These are phyloP conservation scores for Heterotilapia buettikoferi DNA, from an alignment of 2,113 vertebrate species.

Conservation along the genomic window DNA sequence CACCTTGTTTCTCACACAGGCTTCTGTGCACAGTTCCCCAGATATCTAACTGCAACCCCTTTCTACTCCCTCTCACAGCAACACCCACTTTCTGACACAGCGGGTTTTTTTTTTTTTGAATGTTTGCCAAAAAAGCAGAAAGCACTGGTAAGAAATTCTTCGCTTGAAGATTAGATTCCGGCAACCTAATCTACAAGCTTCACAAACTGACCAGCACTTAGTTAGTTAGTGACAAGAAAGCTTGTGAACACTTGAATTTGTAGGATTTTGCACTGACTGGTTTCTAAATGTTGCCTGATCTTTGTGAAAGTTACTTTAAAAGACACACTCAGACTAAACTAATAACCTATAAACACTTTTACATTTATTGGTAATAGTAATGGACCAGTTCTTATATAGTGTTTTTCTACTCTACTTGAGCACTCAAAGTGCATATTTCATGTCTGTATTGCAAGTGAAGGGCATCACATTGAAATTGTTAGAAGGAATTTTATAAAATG, in stretches of 20 bases:
- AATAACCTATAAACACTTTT: background rate
- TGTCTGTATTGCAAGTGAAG: background rate
- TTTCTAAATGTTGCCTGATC: background rate
- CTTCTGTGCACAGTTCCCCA: background rate
- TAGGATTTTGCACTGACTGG: background rate
- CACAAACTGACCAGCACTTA: background rate
- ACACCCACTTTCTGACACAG: background rate
- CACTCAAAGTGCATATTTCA: background rate
- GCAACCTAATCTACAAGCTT: background rate
- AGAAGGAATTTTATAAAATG: background rate
- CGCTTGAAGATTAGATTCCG: slow-evolving; percentile 11
- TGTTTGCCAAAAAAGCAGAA: slow-evolving; percentile 42
- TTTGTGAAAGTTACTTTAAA: background rate
- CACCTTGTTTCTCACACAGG: background rate
- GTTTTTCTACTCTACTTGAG: background rate
- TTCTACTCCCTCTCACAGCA: background rate
- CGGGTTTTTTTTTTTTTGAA: background rate
- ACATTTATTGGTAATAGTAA: background rate
- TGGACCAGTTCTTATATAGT: background rate
- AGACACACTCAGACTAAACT: background rate
- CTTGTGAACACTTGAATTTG: background rate
- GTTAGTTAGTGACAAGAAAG: background rate
- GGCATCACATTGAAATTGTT: background rate
- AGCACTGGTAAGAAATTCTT: background rate
- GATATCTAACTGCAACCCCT: background rate